Base-by-base conservation (phyloP, 2,888 invertebrate genomes). In the Meta bourneti region DNA sequence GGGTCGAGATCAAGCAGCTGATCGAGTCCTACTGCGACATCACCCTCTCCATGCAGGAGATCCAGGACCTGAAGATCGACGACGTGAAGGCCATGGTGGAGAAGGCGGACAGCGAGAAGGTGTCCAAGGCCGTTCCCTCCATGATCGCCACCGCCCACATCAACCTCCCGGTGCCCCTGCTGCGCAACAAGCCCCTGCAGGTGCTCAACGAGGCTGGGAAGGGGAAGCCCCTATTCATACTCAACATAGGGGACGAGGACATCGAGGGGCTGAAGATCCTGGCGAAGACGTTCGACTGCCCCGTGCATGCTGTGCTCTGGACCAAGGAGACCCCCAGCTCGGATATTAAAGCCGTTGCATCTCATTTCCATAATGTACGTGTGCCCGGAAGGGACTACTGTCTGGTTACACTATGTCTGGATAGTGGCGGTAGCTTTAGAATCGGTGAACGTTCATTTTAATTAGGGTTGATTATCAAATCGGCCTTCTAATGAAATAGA, bases 241-340 rank as follows among this genome's bases (percentile, higher is more conserved):
- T 97, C 97, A 79, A 95, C 99, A 94, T 96, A 96, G 91, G 86
- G 49, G 78, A 82, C 19, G 61, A 69, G 71, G 72, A 83, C 16
- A 16, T 91, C 0, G 61, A n/a, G 19, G 34, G 34, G 7, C 79
- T 83, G 20, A 48, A 48, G 0, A 4, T 11, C 0, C 81, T 91
- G n/a, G 97, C 98, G n/a, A 95, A 95, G 84, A 96, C 96, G 93
- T 96, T 99, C 93, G 96, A 96, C 78, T 96, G 96, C 91, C 97
- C 97, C 6, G 98, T 97, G 83, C 97, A 96, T 95, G 98, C 98
- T 13, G 95, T 99, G 83, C 98, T 99, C 95, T 98, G 98, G 95
- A 97, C 97, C 0, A 72, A 81, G 9, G 93, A 90, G 1, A 70
- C 19, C 7, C 92, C 92, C 13, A 70, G 20, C 1, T 6, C 51